Evolutionary conservation across 2,113 vertebrate genomes (phyloP).

Genomic region (Marmota flaviventris): DNA sequence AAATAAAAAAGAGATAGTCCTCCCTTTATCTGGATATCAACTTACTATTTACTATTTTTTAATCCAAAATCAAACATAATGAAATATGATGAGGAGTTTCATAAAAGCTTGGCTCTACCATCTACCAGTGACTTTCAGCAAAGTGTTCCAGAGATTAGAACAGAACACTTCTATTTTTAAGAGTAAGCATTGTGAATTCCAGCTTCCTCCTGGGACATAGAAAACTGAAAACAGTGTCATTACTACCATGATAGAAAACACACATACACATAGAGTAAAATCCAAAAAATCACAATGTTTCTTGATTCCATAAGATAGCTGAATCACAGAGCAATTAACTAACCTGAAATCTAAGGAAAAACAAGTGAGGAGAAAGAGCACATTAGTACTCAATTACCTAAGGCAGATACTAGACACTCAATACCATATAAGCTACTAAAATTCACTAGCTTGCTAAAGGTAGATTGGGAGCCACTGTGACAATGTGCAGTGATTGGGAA

Average conservation of each 20-base stretch:
- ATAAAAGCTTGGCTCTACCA: background rate
- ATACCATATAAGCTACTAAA: background rate
- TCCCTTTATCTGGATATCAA: background rate
- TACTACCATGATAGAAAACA: background rate
- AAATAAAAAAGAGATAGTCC: background rate
- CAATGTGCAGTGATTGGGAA: background rate
- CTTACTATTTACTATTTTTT: background rate
- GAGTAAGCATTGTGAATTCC: background rate
- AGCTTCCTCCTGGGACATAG: background rate
- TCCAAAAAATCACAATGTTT: background rate
- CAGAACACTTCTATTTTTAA: background rate
- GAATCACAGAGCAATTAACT: background rate
- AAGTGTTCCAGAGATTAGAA: background rate
- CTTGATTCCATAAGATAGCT: background rate
- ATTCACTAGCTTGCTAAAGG: background rate
- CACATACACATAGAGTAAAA: background rate
- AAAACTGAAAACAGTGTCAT: constrained; percentile 5
- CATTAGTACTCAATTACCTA: background rate
- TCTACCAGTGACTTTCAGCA: background rate
- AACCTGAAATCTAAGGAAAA: background rate
- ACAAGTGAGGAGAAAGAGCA: background rate
- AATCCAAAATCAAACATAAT: constrained; percentile 28
- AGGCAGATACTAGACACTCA: background rate
- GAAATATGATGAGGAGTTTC: background rate
- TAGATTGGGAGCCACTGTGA: background rate